Evolutionary conservation across 2,113 vertebrate genomes (phyloP), one percentile per base, ranked within the genome.

Genomic region (Xenotilapia flavipinnis): DNA sequence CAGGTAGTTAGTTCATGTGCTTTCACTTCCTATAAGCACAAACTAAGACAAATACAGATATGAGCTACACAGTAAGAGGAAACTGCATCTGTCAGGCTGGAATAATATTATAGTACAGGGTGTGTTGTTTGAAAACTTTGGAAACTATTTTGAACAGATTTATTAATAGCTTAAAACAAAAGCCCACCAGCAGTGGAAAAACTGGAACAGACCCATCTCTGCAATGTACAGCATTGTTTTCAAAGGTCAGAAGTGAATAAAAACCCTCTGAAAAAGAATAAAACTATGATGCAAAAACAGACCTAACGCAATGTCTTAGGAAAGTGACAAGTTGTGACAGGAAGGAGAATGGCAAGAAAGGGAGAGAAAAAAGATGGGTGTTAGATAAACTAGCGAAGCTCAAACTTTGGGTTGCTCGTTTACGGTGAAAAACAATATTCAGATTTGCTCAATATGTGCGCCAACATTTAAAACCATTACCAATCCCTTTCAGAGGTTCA

Each of bases 91-190:
- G 75, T 83, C 33, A 75, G 79, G 75, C 60, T 86, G 85, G 65
- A 91, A 92, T 83, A 91, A 93, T 84, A 94, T 40, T 40, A 51
- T 13, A 38, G 38, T 60, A 87, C 12, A 86, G 90, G 92, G 83
- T 60, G 82, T 86, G 85, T 70, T 86, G 70, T 53, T 86, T 92
- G 88, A 55, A 88, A 83, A 84, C 65, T 54, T 19, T 88, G 85
- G 80, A 91, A 91, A 87, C 47, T 86, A 13, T 84, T 90, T 79
- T 84, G 80, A 91, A 87, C 73, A 36, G 17, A 79, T 90, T 84
- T 93, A 91, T 93, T 93, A 87, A 92, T 89, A 91, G 81, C 45
- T 8, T 6, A 17, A 89, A 90, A 95, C 82, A 91, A 94, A 92
- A 87, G 83, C 89, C 92, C 95, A 92, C 77, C 11, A 28, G 33